Conservation (phyloP, 35 echinoderm and acorn worm species). For the Apostichopus parvimensis region DNA sequence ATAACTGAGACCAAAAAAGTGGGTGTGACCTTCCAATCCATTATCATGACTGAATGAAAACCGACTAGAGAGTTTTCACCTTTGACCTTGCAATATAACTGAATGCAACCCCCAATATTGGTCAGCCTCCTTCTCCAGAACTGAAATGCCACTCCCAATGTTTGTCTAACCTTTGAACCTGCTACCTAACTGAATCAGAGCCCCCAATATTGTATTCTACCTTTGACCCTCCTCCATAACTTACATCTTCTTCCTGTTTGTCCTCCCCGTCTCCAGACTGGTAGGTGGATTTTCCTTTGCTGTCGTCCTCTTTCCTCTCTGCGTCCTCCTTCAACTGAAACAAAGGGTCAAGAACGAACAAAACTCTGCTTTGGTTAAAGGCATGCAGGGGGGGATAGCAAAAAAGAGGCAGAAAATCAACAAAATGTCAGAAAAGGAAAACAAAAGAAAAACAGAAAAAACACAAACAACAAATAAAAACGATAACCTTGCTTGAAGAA, state of each 20-base stretch:
- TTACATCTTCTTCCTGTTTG: constrained; percentile 69
- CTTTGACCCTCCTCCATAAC: not conserved
- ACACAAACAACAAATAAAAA: not conserved
- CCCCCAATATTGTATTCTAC: too few species aligned
- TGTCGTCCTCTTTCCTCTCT: constrained; percentile 90
- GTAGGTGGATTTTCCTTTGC: constrained; percentile 25
- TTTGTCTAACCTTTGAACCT: too few species aligned
- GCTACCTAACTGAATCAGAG: too few species aligned
- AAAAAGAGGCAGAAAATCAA: not conserved
- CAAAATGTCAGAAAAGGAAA: not conserved
- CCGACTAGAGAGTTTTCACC: too few species aligned
- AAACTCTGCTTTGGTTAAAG: constrained; percentile 1
- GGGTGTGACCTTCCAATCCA: too few species aligned
- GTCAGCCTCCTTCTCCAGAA: too few species aligned
- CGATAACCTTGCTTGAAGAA: too few species aligned
- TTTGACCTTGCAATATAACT: too few species aligned
- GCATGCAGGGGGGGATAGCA: constrained; percentile 7
- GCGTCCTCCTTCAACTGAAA: constrained; percentile 91
- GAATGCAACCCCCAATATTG: too few species aligned
- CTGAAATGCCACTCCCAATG: too few species aligned
- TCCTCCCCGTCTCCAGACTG: constrained; percentile 29
- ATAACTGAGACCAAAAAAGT: too few species aligned
- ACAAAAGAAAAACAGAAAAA: not conserved
- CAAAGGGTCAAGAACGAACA: constrained; percentile 17
- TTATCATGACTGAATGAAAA: too few species aligned